phyloP scores from a whole-genome alignment of 2,888 invertebrate genomes.

The Capitulum mitella region DNA sequence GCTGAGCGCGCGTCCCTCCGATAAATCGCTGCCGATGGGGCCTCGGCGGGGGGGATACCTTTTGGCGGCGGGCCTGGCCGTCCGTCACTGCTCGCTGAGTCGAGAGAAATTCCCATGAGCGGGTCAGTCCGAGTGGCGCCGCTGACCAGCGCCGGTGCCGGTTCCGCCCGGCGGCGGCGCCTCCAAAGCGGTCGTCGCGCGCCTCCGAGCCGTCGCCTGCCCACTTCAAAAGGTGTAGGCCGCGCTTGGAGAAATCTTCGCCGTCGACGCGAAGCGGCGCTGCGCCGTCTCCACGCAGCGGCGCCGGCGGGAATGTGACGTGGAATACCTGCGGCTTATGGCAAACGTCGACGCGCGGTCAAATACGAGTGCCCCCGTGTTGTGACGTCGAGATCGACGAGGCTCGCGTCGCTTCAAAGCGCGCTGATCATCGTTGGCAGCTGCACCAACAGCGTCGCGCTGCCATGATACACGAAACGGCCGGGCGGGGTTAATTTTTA shows the following conservation, averaged over 20 bases:
- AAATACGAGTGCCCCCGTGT: not conserved
- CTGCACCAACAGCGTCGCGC: slow-evolving; percentile 1
- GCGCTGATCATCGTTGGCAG: not conserved
- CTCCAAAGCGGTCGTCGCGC: not conserved
- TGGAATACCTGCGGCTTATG: slow-evolving; percentile 16
- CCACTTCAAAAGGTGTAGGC: slow-evolving; percentile 17
- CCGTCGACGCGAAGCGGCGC: not conserved
- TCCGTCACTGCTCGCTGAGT: not conserved
- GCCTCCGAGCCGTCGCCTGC: not conserved
- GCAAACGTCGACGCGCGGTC: not conserved
- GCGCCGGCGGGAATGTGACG: not conserved
- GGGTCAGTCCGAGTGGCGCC: not conserved
- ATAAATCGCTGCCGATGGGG: not conserved
- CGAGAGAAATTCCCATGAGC: not conserved
- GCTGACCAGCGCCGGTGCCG: not conserved
- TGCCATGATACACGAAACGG: not conserved
- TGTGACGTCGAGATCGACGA: not conserved
- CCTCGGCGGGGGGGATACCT: not conserved
- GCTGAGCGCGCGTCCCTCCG: not conserved
- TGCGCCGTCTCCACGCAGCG: not conserved
- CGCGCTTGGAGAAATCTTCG: not conserved
- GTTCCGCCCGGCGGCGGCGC: not conserved
- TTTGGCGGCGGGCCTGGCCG: not conserved
- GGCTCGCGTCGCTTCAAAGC: not conserved
- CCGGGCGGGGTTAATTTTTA: not conserved